Evolutionary conservation across 2,113 vertebrate species (phyloP), one percentile per base, ranked within the genome.

Genomic region (Pelmatolapia mariae): DNA sequence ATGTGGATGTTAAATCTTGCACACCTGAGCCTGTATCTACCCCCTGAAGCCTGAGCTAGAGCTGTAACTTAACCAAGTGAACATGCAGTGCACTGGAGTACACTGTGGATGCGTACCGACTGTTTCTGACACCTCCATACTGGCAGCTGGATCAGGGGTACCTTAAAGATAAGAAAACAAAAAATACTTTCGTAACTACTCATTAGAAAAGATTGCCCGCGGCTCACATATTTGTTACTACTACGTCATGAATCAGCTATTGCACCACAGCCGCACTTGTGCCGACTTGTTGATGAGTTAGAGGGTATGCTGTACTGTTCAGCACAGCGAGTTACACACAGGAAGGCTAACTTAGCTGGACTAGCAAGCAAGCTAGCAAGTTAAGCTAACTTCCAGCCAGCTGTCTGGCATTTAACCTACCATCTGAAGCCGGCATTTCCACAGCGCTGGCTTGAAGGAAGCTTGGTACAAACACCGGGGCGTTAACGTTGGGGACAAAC

Each of bases 401-500:
- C 83, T 82, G 91, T 54, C 66, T 63, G 76, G 26, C 50, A 1
- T 24, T 50, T 50, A 89, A 76, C 90, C 57, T 71, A 97, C 96
- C 96, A 56, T 92, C 93, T 10, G 94, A 40, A 8, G 89, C 83
- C 36, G 92, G 83, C 24, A 61, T 92, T 76, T 95, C 96, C 19
- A 29, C 89, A 26, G 92, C 26, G 71, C 68, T 79, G 76, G 88
- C 57, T 19, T 97, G 96, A 31, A 97, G 89, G 91, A 98, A 98
- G 84, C 97, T 97, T 86, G 98, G 98, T 50, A 99, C 98, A 90
- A 99, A 99, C 93, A 97, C 98, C 76, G 98, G 96, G 81, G 98
- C 98, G 94, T 98, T 97, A 68, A 98, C 96, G 88, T 99, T 99
- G 94, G 98, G 98, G 90, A 99, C 98, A 93, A 99, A 99, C 87